Percentiles rank a stretch among this genome's conserved stretches.
These are phyloP conservation scores for Macrosteles quadrilineatus DNA, from an alignment of 1,140 invertebrate genomes.

Conservation along the genomic window DNA sequence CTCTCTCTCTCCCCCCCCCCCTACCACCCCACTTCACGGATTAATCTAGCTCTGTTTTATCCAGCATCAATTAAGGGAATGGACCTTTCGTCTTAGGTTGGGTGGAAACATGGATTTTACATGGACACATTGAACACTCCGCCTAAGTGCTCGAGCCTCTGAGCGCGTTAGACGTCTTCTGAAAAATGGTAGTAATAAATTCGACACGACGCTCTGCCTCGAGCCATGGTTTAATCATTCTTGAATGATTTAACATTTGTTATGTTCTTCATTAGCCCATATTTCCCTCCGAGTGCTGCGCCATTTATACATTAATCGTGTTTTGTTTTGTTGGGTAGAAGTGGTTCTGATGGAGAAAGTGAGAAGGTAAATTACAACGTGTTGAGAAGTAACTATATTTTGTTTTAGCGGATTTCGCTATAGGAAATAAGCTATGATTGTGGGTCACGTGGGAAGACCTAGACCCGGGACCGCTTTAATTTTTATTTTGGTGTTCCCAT, in stretches of 20 bases:
- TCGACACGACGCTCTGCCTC: not conserved
- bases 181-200: not conserved
- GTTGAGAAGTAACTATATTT: no score
- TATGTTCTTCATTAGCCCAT: not conserved
- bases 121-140: constrained; percentile 2
- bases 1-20: constrained; percentile 1
- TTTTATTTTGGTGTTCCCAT: no score
- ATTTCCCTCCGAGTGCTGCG: not conserved
- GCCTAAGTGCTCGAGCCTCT: not conserved
- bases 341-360: no score
- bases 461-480: no score
- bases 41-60: no score
- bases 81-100: not conserved
- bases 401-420: no score
- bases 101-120: constrained; percentile 1
- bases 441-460: no score
- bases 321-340: not conserved
- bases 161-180: not conserved
- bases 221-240: not conserved
- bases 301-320: not conserved
- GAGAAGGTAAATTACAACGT: no score
- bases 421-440: no score
- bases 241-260: not conserved
- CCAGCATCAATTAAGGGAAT: constrained; percentile 9
- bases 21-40: not conserved